Evolutionary conservation across 2,113 vertebrate species (phyloP).

Genomic region (Gracilinanus agilis): DNA sequence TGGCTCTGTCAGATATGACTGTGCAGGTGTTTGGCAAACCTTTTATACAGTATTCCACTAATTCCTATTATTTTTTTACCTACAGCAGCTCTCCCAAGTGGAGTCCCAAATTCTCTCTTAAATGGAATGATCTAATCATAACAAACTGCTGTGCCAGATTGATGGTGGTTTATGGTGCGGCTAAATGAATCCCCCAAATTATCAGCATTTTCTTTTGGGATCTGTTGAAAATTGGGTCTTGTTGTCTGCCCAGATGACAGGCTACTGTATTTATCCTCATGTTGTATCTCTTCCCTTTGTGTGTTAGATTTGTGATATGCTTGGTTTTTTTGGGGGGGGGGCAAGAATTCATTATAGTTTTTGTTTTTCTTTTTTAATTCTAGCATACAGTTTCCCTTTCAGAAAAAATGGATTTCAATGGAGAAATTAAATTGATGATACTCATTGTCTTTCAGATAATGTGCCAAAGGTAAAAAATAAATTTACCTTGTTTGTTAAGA

Average conservation of each 20-base stretch:
- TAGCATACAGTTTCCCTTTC: constrained; percentile 15
- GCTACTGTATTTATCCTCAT: background rate
- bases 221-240: background rate
- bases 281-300: rapidly evolving
- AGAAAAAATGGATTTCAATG: constrained; percentile 30
- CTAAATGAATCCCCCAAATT: constrained; percentile 22
- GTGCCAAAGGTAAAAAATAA: constrained; percentile 44
- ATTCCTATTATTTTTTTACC: background rate
- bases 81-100: background rate
- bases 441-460: constrained; percentile 23
- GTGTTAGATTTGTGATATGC: background rate
- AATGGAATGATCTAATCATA: constrained; percentile 23
- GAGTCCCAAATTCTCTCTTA: background rate
- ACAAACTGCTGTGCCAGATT: constrained; percentile 30
- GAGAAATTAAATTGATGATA: constrained; percentile 35
- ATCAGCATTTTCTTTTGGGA: constrained; percentile 33
- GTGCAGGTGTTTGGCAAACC: constrained; percentile 38
- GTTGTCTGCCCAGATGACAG: background rate
- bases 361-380: constrained; percentile 51
- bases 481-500: constrained; percentile 39
- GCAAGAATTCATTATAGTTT: constrained; percentile 12
- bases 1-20: background rate
- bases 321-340: background rate
- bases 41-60: background rate
- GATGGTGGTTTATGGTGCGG: constrained; percentile 35